Percentiles rank a stretch among this genome's conserved stretches.
phyloP scores from a whole-genome alignment of 2,113 vertebrate species.

The Poeciliopsis turrubarensis region DNA sequence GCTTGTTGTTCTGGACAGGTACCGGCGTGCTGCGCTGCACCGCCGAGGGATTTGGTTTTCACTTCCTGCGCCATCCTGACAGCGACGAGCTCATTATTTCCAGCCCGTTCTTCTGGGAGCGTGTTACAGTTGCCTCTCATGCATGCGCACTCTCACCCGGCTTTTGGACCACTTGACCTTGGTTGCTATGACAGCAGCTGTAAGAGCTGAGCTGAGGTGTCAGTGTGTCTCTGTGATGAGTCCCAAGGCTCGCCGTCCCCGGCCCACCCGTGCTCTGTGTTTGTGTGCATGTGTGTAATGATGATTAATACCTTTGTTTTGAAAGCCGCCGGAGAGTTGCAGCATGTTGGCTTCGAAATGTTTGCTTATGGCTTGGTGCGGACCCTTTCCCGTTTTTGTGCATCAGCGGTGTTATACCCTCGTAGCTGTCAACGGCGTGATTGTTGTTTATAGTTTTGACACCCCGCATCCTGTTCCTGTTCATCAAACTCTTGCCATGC shows the following conservation, averaged over 20 bases:
- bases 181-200: constrained; percentile 75
- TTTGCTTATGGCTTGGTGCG: constrained; percentile 3
- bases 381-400: constrained; percentile 36
- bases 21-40: not conserved
- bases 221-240: constrained; percentile 69
- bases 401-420: constrained; percentile 34
- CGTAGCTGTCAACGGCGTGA: constrained; percentile 48
- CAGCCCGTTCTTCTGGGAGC: constrained; percentile 49
- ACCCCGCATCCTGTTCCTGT: constrained; percentile 47
- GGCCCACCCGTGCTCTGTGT: constrained; percentile 58
- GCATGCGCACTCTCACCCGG: constrained; percentile 21
- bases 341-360: constrained; percentile 44
- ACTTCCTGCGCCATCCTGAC: constrained; percentile 51
- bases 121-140: constrained; percentile 41
- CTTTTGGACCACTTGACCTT: constrained; percentile 75
- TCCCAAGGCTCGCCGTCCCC: constrained; percentile 60
- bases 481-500: constrained; percentile 40
- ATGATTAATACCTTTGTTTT: constrained; percentile 83
- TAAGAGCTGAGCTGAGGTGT: constrained; percentile 63
- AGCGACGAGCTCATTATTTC: constrained; percentile 72
- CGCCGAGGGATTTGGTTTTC: constrained; percentile 41
- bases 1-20: constrained; percentile 29
- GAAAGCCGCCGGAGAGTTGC: constrained; percentile 70
- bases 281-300: constrained; percentile 72
- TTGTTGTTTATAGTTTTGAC: constrained; percentile 70